phyloP scores from a whole-genome alignment of 2,888 invertebrate species.

The Branchipolynoe longqiensis region DNA sequence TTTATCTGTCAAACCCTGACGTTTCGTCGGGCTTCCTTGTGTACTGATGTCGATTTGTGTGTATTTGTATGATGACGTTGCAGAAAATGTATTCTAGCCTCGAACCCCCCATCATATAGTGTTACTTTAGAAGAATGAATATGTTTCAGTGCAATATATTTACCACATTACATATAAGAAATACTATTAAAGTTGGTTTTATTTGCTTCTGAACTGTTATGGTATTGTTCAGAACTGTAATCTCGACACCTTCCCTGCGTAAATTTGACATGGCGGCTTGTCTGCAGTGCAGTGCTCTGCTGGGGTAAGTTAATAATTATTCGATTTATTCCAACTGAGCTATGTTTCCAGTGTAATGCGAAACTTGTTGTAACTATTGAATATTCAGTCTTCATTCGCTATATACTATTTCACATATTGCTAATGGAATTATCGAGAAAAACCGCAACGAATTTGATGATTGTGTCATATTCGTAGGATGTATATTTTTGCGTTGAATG shows the following conservation, averaged over 20 bases:
- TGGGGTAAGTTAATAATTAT: constrained; percentile 72
- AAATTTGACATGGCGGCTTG: constrained; percentile 77
- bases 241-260: constrained; percentile 15
- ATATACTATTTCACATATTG: too few species aligned
- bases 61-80: constrained; percentile 57
- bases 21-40: not conserved
- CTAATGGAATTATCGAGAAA: too few species aligned
- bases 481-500: too few species aligned
- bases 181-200: too few species aligned
- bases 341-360: too few species aligned
- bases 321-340: too few species aligned
- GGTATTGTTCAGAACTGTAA: not conserved
- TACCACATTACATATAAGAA: too few species aligned
- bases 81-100: constrained; percentile 28
- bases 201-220: not conserved
- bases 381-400: too few species aligned
- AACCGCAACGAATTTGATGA: too few species aligned
- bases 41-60: constrained; percentile 16
- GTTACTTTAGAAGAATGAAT: not conserved
- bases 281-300: constrained; percentile 79
- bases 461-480: too few species aligned
- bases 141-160: not conserved
- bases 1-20: not conserved
- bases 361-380: too few species aligned
- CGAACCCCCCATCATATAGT: not conserved